A percentile compares a stretch with the other conserved stretches of the same genome.
Evolutionary conservation across 2,888 invertebrate genomes (phyloP).

Genomic region (Drosophila antonietae): DNA sequence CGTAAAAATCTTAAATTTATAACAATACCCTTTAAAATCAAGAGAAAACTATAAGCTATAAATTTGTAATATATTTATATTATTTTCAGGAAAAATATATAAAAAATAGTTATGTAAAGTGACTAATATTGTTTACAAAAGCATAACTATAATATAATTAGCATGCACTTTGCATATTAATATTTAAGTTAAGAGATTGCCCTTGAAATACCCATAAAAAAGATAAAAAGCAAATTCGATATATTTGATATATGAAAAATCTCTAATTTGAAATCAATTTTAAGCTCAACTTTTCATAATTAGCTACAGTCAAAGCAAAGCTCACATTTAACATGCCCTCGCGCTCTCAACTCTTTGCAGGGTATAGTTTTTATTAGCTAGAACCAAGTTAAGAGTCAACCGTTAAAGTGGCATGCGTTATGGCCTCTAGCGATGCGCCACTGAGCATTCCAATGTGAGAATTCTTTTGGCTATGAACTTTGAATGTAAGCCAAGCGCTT

Average conservation of each 20-base stretch:
- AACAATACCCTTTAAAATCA: not conserved
- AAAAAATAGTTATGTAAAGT: not conserved
- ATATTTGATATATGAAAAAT: not conserved
- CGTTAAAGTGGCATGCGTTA: conserved; percentile 31
- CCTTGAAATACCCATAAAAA: too few relatives aligned
- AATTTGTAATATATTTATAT: not conserved
- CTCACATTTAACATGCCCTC: not conserved
- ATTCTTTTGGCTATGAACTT: conserved; percentile 26
- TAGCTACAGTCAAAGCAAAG: not conserved
- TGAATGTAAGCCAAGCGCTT: conserved; percentile 33
- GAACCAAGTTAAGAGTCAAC: conserved; percentile 14
- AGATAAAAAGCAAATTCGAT: too few relatives aligned
- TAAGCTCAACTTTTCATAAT: not conserved
- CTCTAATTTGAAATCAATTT: not conserved
- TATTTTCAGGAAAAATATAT: too few relatives aligned
- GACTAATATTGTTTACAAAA: not conserved
- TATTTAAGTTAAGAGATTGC: too few relatives aligned
- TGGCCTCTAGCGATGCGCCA: conserved; percentile 45
- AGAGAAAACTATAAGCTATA: not conserved
- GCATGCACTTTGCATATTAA: too few relatives aligned
- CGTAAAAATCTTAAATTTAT: not conserved
- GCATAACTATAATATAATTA: too few relatives aligned
- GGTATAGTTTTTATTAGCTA: conserved; percentile 28
- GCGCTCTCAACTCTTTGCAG: not conserved
- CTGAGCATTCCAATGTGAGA: conserved; percentile 40